Evolutionary conservation across 2,113 vertebrate genomes (phyloP).

Genomic region (Crotalus helleri): DNA sequence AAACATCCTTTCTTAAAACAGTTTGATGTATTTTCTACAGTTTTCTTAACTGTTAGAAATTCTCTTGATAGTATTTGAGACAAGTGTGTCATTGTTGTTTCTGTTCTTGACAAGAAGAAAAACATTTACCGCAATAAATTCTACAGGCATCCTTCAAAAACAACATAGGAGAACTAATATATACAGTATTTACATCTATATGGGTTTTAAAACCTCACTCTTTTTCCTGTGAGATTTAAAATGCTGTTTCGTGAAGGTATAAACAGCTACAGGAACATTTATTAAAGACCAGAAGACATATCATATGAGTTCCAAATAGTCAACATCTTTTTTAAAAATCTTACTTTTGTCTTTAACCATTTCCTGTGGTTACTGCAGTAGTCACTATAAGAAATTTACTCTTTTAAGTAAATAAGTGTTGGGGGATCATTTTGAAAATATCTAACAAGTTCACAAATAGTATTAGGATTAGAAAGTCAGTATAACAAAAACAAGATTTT

Average conservation of each 20-base stretch:
- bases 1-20: conserved; percentile 34
- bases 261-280: conserved; percentile 47
- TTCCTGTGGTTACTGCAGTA: background rate
- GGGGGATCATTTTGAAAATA: background rate
- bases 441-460: conserved; percentile 46
- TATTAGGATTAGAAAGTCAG: conserved; percentile 46
- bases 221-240: conserved; percentile 42
- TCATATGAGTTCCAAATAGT: background rate
- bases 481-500: conserved; percentile 17
- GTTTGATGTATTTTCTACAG: conserved; percentile 25
- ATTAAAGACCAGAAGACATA: conserved; percentile 19
- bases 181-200: conserved; percentile 23
- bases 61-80: conserved; percentile 48
- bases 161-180: conserved; percentile 42
- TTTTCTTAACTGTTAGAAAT: conserved; percentile 50
- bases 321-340: background rate
- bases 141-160: conserved; percentile 52
- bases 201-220: conserved; percentile 40
- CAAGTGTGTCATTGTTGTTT: conserved; percentile 37
- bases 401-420: background rate
- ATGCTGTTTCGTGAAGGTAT: conserved; percentile 50
- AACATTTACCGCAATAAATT: conserved; percentile 44
- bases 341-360: background rate
- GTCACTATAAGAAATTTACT: background rate
- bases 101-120: conserved; percentile 49